Evolutionary conservation across 2,888 invertebrate genomes (phyloP).

Genomic region (Mantis religiosa): DNA sequence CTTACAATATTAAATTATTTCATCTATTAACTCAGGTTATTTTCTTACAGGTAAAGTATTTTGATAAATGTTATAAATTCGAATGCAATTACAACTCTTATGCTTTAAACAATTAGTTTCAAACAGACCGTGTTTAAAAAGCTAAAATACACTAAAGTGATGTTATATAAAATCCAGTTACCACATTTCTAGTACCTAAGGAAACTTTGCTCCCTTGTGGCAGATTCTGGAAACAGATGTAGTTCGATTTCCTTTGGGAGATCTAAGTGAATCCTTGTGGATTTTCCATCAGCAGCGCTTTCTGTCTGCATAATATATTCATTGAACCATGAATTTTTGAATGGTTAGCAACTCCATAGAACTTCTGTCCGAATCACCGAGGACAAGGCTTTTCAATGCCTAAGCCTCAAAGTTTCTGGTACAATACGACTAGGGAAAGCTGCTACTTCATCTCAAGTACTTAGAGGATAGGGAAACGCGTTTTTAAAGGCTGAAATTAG

Average conservation of each 20-base stretch:
- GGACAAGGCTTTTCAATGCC: neutral
- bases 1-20: too few species aligned
- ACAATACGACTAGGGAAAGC: neutral
- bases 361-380: neutral
- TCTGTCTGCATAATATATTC: neutral
- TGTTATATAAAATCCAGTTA: too few species aligned
- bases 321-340: neutral
- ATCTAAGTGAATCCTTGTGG: neutral
- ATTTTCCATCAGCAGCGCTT: neutral
- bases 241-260: neutral
- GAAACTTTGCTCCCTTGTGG: neutral
- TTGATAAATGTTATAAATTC: too few species aligned
- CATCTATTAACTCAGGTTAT: too few species aligned
- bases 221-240: neutral
- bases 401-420: neutral
- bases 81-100: too few species aligned
- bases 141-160: too few species aligned
- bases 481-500: too few species aligned
- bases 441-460: neutral
- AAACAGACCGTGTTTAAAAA: too few species aligned
- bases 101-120: too few species aligned
- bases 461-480: too few species aligned
- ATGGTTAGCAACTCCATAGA: neutral
- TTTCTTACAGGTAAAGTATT: too few species aligned
- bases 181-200: neutral